Base-by-base conservation (phyloP, 2,888 invertebrate genomes). In the Caenorhabditis plicata region DNA sequence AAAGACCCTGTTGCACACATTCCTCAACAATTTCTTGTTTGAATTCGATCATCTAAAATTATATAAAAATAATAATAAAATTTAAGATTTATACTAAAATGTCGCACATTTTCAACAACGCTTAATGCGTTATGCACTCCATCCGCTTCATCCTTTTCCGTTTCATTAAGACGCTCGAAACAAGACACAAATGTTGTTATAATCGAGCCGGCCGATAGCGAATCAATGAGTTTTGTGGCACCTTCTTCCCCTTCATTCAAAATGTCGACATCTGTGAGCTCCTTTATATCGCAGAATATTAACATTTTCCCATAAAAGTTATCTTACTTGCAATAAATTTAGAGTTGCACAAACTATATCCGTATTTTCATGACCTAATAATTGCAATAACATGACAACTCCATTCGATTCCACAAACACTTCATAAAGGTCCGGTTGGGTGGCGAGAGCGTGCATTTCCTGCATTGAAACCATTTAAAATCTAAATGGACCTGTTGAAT, bases 251-350 rank as follows among this genome's bases (percentile, higher is more conserved):
- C 92, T 82, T 75, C 72, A 22, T 66, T 53, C n/a, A 94, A 85
- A 67, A 92, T 91, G 81, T 96, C 95, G 3, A 92, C 90, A 85
- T 98, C 98, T 2, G 94, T 93, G 46, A 99, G 84, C 83, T 98
- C 96, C 85, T 89, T 88, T 11, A 64, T 55, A 39, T 4, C 38
- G 13, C 17, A 13, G n/a, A 20, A 13, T 2, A 13, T 46, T 48
- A 22, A 31, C 22, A 25, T 9, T 2, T 25, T 22, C 7, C 9
- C 13, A 22, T n/a, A 32, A 33, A 38, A 46, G 1, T 4, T 4
- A 22, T 25, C 51, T n/a, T 19, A 77, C 78, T 57, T 81, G 75
- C 47, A 90, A 52, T 27, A 88, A 80, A 76, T 86, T 85, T 7
- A 91, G 88, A 39, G 90, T 88, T 68, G 89, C 89, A 42, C 90